Evolutionary conservation across 2,113 vertebrate genomes (phyloP), one percentile per base, ranked within the genome.

Genomic region (Sialia sialis): DNA sequence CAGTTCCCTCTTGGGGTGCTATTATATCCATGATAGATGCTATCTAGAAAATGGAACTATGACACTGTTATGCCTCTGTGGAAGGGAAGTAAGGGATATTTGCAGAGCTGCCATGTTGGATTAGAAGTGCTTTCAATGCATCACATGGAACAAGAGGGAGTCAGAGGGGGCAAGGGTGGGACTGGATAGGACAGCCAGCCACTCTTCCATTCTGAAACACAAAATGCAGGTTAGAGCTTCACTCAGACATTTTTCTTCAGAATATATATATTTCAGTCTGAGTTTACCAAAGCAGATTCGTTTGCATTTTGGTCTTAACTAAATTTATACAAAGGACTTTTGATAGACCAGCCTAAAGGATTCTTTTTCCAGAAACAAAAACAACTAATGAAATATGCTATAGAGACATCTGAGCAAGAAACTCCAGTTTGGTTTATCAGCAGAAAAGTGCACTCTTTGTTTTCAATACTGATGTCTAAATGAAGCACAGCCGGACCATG

Each of bases 61-160:
- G 15, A 16, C 13, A 25, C 8, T 0, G 2, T 23, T n/a, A 13
- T 0, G 19, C 5, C 30, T 56, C 39, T 52, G 9, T 52, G 58
- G 68, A 69, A 48, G 36, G 25, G n/a, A 59, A 48, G 22, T 16
- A 23, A 36, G 19, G 59, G 74, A 15, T 19, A 4, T 10, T 1
- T 23, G 26, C 34, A 38, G 66, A 56, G 41, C 39, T 85, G 15
- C 27, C 23, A 5, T 10, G 19, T 13, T 49, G 46, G 6, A 23
- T 26, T 56, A 15, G 16, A 11, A 32, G 16, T 39, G 19, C 86
- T 74, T 83, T 58, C 34, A 72, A 1, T 21, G 29, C 22, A 22
- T 62, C 32, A 30, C 1, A 1, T 43, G 5, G 7, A 72, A 38
- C 20, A 55, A 43, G 22, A 39, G 32, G 3, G 7, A 27, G 9